These are phyloP conservation scores for Amblyopsis hoosieri DNA, from an alignment of 2,797 vertebrate genomes.

Conservation along the genomic window DNA sequence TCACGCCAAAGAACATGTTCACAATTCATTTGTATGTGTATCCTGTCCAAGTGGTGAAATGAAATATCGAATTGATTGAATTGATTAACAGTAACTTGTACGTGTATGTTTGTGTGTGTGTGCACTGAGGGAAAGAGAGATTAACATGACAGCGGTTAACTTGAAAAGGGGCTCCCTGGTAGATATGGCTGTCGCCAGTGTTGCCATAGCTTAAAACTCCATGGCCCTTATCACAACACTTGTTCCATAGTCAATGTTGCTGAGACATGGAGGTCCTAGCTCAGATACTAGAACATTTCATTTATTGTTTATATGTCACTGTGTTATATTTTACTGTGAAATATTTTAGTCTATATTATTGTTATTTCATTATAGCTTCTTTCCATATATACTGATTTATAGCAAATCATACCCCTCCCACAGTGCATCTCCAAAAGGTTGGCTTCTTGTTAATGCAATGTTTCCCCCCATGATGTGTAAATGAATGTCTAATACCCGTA, in stretches of 20 bases:
- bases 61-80: background rate
- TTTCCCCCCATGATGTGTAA: no score
- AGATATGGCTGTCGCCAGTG: constrained; percentile 76
- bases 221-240: constrained; percentile 42
- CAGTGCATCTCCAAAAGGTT: no score
- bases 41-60: no score
- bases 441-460: no score
- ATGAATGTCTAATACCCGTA: no score
- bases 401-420: no score
- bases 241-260: constrained; percentile 31
- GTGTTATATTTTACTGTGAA: no score
- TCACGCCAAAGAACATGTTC: no score
- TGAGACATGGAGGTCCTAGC: constrained; percentile 36
- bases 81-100: background rate
- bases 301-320: no score
- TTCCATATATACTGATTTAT: no score
- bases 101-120: constrained; percentile 19
- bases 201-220: constrained; percentile 62
- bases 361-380: no score
- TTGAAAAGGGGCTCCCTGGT: constrained; percentile 70
- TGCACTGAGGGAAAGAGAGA: constrained; percentile 31
- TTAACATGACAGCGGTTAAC: constrained; percentile 63
- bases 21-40: constrained; percentile 16
- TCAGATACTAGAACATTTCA: background rate
- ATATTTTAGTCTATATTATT: no score